Evolutionary conservation across 2,113 vertebrate species (phyloP).

Genomic region (Neofelis nebulosa): DNA sequence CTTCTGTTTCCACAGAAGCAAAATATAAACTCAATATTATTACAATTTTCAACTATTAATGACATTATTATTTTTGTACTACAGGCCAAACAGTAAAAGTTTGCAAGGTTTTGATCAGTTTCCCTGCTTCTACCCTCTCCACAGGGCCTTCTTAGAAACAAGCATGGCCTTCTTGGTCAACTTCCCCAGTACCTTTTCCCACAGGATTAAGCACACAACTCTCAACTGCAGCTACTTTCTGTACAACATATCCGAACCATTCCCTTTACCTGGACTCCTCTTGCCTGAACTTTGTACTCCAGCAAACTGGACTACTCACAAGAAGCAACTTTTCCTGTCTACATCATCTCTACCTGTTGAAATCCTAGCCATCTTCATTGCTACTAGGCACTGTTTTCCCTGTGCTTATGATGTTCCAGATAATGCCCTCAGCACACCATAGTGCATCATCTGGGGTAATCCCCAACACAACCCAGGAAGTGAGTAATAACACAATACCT

Average conservation of each 20-base stretch:
- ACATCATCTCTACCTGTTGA: background rate
- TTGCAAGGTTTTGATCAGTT: background rate
- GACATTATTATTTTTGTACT: background rate
- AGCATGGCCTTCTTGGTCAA: background rate
- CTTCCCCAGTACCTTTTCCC: background rate
- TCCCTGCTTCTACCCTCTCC: background rate
- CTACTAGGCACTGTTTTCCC: too few relatives aligned
- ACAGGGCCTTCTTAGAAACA: background rate
- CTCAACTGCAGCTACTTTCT: background rate
- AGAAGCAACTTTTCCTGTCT: background rate
- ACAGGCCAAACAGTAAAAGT: background rate
- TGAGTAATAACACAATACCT: background rate
- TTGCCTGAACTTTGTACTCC: background rate
- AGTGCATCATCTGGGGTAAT: background rate
- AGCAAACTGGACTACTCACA: background rate
- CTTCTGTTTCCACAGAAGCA: background rate
- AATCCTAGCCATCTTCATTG: background rate
- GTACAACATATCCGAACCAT: background rate
- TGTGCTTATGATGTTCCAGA: background rate
- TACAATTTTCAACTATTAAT: background rate
- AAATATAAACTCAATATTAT: constrained; percentile 12
- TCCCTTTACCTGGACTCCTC: background rate
- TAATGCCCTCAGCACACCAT: background rate
- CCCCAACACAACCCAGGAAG: background rate
- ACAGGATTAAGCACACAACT: background rate